Conservation (phyloP, 53 echinoderm and acorn worm species). For the Zoroaster sp. region DNA sequence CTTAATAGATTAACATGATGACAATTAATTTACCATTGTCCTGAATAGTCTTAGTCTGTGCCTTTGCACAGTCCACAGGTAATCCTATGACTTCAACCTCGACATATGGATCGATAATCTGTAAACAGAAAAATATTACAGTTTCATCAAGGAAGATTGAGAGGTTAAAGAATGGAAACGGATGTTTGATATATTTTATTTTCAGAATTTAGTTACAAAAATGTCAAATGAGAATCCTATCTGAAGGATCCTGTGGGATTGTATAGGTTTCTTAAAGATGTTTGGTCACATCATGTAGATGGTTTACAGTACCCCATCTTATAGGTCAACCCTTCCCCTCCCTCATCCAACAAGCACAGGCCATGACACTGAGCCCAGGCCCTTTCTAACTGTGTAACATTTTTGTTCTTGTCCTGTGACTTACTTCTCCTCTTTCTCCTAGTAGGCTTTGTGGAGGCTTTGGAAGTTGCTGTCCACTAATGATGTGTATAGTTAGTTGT, state of each 20-base stretch:
- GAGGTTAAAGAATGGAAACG: background rate
- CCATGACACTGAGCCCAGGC: too few relatives aligned
- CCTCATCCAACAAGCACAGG: too few relatives aligned
- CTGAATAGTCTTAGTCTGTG: constrained; percentile 89
- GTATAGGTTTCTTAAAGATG: too few relatives aligned
- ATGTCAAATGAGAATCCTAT: too few relatives aligned
- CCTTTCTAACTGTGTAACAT: too few relatives aligned
- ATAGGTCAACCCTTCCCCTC: too few relatives aligned
- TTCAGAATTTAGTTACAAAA: too few relatives aligned
- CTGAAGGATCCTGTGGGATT: too few relatives aligned
- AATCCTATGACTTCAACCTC: constrained; percentile 90
- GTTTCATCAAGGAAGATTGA: background rate
- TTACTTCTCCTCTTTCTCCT: constrained; percentile 95
- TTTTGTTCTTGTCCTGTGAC: too few relatives aligned
- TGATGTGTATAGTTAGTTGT: constrained; percentile 81
- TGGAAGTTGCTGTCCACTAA: constrained; percentile 97
- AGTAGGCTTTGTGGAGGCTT: constrained; percentile 99
- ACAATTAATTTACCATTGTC: constrained; percentile 89
- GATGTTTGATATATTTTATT: background rate
- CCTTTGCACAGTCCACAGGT: constrained; percentile 83
- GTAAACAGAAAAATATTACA: background rate
- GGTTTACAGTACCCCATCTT: too few relatives aligned
- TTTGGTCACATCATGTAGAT: too few relatives aligned
- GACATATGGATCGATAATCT: constrained; percentile 99
- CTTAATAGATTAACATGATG: too few relatives aligned